Base-by-base conservation (phyloP, 1,140 invertebrate genomes). In the Sarcophaga peregrina region DNA sequence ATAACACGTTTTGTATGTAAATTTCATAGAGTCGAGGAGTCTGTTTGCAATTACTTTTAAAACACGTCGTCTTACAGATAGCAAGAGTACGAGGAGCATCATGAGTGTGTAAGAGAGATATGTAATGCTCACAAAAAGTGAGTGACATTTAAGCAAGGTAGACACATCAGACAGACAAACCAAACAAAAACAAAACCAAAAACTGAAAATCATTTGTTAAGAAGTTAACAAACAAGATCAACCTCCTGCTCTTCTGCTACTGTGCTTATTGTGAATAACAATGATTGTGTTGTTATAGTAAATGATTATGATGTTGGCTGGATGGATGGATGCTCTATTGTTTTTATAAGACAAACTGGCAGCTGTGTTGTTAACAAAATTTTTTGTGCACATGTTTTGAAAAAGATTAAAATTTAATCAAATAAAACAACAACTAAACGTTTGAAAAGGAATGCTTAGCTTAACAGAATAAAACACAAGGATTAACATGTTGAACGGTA, bases 191-290 rank as follows among this genome's bases (percentile, higher is more conserved):
- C 54, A 58, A n/a, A n/a, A n/a, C n/a, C n/a, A n/a, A n/a, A n/a
- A 58, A 58, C 54, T 58, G 7, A 58, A 58, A 58, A 58, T 58
- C 54, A 58, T 58, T 58, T 58, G 54, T 58, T 58, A 13, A 58
- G 13, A 58, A 58, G 54, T 58, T 58, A 58, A 58, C 15, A 58
- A 58, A 58, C 15, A 58, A 58, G 54, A 58, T 58, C 54, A 58
- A n/a, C 13, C 15, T 58, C 1, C 15, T n/a, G 25, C 25, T 37
- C 25, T 37, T 37, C 25, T 37, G 25, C 25, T 37, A 4, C 25
- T 37, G 54, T 0, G 15, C 11, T 2, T 58, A 13, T 7, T 58
- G 54, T 15, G 15, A n/a, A n/a, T 58, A n/a, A 7, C 7, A 13
- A 58, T 58, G 54, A 58, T 58, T 8, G 50, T 10, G 54, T 13